Conservation (phyloP, 2,888 invertebrate genomes). For the Nasonovia ribisnigri region DNA sequence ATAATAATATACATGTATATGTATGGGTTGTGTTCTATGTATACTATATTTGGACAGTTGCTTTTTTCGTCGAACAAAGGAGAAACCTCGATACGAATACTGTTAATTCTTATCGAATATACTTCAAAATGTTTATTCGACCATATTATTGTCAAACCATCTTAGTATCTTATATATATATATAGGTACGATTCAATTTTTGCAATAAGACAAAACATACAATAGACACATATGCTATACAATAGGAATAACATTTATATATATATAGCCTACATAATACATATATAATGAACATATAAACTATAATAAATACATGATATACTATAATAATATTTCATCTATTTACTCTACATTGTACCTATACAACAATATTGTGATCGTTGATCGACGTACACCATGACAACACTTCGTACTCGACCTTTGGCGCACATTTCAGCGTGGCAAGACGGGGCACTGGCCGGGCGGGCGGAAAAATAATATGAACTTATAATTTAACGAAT, state of each 20-base stretch:
- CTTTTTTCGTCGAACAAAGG: conserved; percentile 18
- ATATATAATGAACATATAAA: neutral
- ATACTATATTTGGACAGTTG: conserved; percentile 62
- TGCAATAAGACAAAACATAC: conserved; percentile 19
- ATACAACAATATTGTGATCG: neutral
- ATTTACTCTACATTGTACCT: neutral
- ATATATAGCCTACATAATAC: neutral
- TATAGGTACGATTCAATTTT: neutral
- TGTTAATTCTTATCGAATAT: conserved; percentile 59
- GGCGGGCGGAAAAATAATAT: neutral
- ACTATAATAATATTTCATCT: neutral
- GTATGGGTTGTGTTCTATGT: conserved; percentile 1
- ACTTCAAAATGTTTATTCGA: conserved; percentile 53
- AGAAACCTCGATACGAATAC: conserved; percentile 16
- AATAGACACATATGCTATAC: neutral
- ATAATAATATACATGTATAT: neutral
- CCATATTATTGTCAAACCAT: conserved; percentile 43
- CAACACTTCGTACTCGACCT: neutral
- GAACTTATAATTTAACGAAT: neutral
- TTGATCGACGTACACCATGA: neutral
- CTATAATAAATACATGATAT: neutral
- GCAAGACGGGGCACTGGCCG: neutral
- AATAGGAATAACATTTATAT: neutral
- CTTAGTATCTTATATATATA: conserved; percentile 2
- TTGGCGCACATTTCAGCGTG: neutral